A percentile compares a stretch with the other conserved stretches of the same genome.
Conservation (phyloP, 2,797 vertebrate genomes). For the Pygocentrus nattereri region DNA sequence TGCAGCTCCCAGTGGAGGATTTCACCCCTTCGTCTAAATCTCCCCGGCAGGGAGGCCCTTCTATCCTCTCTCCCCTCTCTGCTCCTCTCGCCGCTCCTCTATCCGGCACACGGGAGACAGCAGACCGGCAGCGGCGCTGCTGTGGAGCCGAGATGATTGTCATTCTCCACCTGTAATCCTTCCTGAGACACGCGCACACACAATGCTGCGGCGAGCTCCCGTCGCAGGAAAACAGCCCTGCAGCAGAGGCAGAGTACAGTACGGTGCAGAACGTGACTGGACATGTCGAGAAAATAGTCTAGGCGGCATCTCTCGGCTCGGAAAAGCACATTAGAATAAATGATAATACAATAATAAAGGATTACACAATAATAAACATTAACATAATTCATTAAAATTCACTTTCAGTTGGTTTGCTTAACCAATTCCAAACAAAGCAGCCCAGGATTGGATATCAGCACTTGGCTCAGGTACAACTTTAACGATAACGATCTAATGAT, state of each 20-base stretch:
- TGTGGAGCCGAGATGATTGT: slow-evolving; percentile 49
- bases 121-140: slow-evolving; percentile 33
- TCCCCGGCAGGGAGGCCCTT: slow-evolving; percentile 65
- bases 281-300: background rate
- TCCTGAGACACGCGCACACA: slow-evolving; percentile 35
- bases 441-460: background rate
- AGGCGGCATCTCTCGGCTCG: background rate
- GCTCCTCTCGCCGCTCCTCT: background rate
- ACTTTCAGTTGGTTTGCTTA: background rate
- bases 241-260: background rate
- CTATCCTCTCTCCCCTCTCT: slow-evolving; percentile 69
- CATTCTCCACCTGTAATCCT: slow-evolving; percentile 62
- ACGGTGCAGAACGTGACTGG: background rate
- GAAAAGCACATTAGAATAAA: background rate
- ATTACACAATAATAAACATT: background rate
- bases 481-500: too few relatives aligned
- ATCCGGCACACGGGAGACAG: slow-evolving; percentile 4
- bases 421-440: background rate
- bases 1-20: slow-evolving; percentile 69
- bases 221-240: slow-evolving; percentile 29
- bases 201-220: slow-evolving; percentile 19
- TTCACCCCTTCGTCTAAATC: slow-evolving; percentile 63
- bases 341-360: too few relatives aligned
- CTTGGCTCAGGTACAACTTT: background rate
- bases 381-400: background rate